Evolutionary conservation across 2,888 invertebrate species (phyloP).

Genomic region (Drosophila hamatofila): DNA sequence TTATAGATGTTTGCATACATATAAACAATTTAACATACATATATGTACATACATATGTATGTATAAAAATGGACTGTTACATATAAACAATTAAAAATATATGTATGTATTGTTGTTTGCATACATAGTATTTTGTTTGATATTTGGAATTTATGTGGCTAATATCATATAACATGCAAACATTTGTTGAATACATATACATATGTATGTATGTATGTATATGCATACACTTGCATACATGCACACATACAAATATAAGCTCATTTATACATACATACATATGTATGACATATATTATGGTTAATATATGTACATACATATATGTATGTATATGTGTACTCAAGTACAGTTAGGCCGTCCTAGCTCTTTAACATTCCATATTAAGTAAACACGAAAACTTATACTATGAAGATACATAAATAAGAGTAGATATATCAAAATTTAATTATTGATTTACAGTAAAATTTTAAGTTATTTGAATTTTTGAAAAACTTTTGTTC

Average conservation of each 20-base stretch:
- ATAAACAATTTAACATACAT: neutral
- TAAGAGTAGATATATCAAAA: neutral
- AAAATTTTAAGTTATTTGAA: too few species aligned
- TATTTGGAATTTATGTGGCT: neutral
- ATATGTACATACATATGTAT: neutral
- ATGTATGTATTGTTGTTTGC: too few species aligned
- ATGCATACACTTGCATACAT: neutral
- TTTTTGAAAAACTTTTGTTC: too few species aligned
- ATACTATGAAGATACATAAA: neutral
- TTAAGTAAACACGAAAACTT: neutral
- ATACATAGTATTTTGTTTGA: neutral
- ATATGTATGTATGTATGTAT: too few species aligned
- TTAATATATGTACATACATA: neutral
- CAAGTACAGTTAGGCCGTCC: neutral
- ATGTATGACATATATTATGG: neutral
- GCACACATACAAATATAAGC: neutral
- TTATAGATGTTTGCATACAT: too few species aligned
- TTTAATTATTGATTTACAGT: too few species aligned
- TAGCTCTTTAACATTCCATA: neutral
- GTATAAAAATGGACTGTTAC: neutral
- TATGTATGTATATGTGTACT: neutral
- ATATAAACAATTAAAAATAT: neutral
- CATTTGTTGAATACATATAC: neutral
- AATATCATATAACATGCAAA: neutral
- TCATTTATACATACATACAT: neutral